These are phyloP conservation scores for Bellardia bayeri DNA, from an alignment of 2,888 invertebrate species.

Conservation along the genomic window DNA sequence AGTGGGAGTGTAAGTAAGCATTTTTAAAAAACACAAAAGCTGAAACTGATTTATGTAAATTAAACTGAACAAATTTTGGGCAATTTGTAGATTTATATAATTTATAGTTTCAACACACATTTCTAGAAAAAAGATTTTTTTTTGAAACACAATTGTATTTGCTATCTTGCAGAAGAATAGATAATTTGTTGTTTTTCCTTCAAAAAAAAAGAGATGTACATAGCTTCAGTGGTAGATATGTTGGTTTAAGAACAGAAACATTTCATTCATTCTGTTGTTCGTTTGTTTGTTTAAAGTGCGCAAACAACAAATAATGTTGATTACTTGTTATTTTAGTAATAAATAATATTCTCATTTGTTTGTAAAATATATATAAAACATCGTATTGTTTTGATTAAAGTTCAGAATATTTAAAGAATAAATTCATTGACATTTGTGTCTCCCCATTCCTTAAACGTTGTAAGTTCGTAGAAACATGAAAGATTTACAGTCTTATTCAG, in stretches of 20 bases:
- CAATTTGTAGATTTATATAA: neutral
- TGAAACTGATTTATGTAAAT: slow-evolving; percentile 34
- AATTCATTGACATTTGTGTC: neutral
- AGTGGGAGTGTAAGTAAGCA: slow-evolving; percentile 47
- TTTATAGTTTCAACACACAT: neutral
- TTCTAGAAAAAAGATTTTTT: neutral
- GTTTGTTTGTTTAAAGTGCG: slow-evolving; percentile 38
- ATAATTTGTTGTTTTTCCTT: neutral
- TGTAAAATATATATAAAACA: neutral
- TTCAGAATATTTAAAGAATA: slow-evolving; percentile 23
- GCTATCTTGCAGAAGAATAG: neutral
- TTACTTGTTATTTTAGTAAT: neutral
- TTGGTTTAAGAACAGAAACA: neutral
- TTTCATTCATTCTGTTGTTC: slow-evolving; percentile 13
- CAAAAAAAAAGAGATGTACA: neutral
- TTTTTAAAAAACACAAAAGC: neutral
- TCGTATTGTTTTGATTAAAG: neutral
- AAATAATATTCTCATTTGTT: slow-evolving; percentile 45
- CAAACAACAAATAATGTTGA: neutral
- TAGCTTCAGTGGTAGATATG: slow-evolving; percentile 19
- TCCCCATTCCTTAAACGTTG: too few relatives aligned
- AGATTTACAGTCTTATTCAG: too few relatives aligned
- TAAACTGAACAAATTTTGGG: slow-evolving; percentile 20
- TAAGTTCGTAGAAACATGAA: too few relatives aligned
- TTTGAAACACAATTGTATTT: neutral